Conservation (phyloP, 2,113 vertebrate genomes). For the Xenus cinereus region DNA sequence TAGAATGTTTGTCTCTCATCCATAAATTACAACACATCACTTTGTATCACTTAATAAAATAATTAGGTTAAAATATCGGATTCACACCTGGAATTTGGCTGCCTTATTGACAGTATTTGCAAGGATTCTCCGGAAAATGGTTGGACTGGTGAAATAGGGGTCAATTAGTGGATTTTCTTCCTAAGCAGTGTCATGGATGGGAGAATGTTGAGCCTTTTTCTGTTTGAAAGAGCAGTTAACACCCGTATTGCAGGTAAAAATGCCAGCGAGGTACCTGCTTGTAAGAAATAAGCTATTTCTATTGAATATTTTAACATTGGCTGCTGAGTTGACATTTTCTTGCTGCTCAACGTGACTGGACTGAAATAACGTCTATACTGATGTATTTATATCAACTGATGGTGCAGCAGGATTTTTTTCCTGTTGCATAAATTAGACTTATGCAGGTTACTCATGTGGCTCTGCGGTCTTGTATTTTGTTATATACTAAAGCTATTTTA, state of each 20-base stretch:
- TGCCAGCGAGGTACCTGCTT: neutral
- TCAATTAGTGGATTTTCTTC: neutral
- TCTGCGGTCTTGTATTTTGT: neutral
- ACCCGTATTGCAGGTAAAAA: neutral
- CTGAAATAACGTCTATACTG: neutral
- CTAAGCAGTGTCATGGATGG: neutral
- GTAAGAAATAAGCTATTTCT: neutral
- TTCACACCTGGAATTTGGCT: neutral
- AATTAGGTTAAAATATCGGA: neutral
- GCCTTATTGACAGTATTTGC: neutral
- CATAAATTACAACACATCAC: fast-evolving
- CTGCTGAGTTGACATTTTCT: neutral
- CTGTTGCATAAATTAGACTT: neutral
- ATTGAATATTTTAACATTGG: neutral
- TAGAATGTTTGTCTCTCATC: neutral
- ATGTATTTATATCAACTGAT: neutral
- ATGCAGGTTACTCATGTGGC: neutral
- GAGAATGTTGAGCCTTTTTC: neutral
- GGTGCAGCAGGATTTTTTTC: neutral
- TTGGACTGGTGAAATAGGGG: neutral
- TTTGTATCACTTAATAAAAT: neutral
- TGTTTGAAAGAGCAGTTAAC: neutral
- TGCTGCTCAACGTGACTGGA: neutral
- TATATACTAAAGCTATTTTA: neutral
- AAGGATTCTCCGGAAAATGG: neutral